Evolutionary conservation across 37 sponge, comb jelly and placozoan genomes (phyloP), one percentile per base, ranked within the genome.

Genomic region (Aphrocallistes beatrix): DNA sequence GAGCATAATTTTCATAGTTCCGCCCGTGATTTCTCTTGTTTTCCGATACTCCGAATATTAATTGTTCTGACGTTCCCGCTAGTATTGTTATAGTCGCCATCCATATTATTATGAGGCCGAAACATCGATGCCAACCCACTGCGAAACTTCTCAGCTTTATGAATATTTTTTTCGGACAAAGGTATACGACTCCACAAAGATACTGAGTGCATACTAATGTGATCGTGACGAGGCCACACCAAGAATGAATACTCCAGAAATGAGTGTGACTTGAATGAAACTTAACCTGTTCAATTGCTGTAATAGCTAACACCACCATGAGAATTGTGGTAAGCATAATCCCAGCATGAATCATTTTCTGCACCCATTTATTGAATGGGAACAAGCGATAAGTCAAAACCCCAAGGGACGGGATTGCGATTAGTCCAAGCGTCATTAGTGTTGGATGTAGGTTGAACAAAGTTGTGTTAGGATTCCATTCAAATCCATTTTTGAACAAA

Each of bases 231-330:
- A 60, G 75, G 3, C 75, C 75, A 30, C 75, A 60, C 75, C 75
- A 60, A 6, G 75, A 19, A 60, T 60, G 75, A 60, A 60, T 60
- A 28, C 75, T 60, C 75, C 75, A 60, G n/a, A 60, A 60, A 60
- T 60, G 75, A 8, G 75, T 60, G n/a, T 60, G 75, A 60, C 34
- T 60, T 13, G 21, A 60, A 25, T 19, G 6, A 60, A 60, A 60
- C n/a, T 60, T 60, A 30, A 19, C n/a, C 34, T 3, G 8, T 60
- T 60, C 75, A 60, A 60, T 60, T 6, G 75, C 75, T 6, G n/a
- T 30, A 6, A 60, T 6, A 25, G 75, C 8, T 3, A 60, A 3
- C 8, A 21, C 25, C 3, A 60, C n/a, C 10, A 28, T 25, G 1
- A 60, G 1, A 3, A 32, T 6, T 8, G 75, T 25, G 21, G n/a